phyloP scores from a whole-genome alignment of 2,797 vertebrate species.

The Cottoperca gobio region DNA sequence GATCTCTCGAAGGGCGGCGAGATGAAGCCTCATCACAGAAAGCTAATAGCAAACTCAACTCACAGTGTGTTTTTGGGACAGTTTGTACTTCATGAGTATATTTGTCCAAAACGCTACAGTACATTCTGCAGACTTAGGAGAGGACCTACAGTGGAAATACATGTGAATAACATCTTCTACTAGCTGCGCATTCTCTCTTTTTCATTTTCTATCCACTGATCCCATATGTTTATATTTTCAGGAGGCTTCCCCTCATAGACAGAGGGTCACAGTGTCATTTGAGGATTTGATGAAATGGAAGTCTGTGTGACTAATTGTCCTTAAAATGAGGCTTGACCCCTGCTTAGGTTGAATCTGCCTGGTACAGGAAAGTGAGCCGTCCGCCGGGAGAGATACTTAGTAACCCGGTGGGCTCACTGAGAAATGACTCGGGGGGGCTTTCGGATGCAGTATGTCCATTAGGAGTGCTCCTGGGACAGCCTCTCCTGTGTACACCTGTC shows the following conservation, averaged over 20 bases:
- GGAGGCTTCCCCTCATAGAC: not conserved
- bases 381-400: conserved; percentile 48
- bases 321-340: conserved; percentile 64
- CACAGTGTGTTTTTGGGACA: not conserved
- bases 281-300: conserved; percentile 48
- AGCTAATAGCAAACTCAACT: not conserved
- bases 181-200: not conserved
- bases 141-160: not conserved
- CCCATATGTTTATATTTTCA: not conserved
- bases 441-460: conserved; percentile 41
- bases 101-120: not conserved
- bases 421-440: conserved; percentile 54
- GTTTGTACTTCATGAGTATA: not conserved
- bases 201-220: conserved; percentile 5
- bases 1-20: not conserved
- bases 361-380: conserved; percentile 33
- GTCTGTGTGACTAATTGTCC: conserved; percentile 62
- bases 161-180: conserved; percentile 7
- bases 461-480: conserved; percentile 20
- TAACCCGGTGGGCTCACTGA: conserved; percentile 30
- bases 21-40: not conserved
- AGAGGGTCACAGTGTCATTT: conserved; percentile 24
- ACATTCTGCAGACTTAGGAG: not conserved
- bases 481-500: conserved; percentile 22
- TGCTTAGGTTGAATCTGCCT: conserved; percentile 58